Conservation (phyloP, 1,140 invertebrate species). For the Sycophila sp. region DNA sequence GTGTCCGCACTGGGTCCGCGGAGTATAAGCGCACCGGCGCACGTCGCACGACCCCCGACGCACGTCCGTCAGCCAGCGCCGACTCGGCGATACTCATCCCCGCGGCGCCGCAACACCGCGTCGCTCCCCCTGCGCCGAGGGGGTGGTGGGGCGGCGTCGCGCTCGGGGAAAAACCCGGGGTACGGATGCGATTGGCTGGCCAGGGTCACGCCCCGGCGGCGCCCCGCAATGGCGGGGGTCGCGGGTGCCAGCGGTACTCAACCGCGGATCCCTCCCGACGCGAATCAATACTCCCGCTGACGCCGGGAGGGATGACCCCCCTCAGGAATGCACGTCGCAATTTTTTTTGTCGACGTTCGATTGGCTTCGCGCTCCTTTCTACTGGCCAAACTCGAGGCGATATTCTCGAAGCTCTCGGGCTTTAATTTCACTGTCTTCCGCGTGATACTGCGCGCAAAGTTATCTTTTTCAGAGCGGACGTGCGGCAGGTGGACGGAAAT, state of each 20-base stretch:
- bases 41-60: neutral
- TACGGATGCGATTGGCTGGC: constrained; percentile 29
- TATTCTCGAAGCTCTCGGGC: too few species aligned
- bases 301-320: too few species aligned
- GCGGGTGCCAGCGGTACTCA: constrained; percentile 37
- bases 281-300: constrained; percentile 45
- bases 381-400: neutral
- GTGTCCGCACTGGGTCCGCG: neutral
- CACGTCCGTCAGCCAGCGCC: neutral
- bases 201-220: constrained; percentile 19
- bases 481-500: too few species aligned
- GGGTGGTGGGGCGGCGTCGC: constrained; percentile 28
- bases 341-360: neutral
- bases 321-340: too few species aligned
- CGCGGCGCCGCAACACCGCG: neutral
- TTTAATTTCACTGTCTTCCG: too few species aligned
- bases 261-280: constrained; percentile 23
- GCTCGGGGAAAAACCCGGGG: constrained; percentile 11
- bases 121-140: neutral
- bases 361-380: neutral
- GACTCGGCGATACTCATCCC: neutral
- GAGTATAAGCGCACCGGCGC: neutral
- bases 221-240: constrained; percentile 34
- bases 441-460: too few species aligned
- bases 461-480: too few species aligned